Evolutionary conservation across 1,140 invertebrate genomes (phyloP), one percentile per base, ranked within the genome.

Genomic region (Melipona quadrifasciata): DNA sequence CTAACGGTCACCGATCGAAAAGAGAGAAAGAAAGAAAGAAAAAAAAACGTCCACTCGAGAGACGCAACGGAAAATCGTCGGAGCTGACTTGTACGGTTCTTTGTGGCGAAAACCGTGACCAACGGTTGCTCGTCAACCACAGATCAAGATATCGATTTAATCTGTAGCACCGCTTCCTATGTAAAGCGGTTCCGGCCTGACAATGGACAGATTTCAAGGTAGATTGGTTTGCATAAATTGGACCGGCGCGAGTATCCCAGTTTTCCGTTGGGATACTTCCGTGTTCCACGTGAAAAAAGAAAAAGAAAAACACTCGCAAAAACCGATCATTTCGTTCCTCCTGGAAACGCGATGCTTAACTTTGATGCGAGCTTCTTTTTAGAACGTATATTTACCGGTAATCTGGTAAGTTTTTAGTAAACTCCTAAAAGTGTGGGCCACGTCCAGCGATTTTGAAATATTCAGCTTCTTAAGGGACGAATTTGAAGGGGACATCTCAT

Each of bases 181-280:
- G 89, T 83, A 79, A 89, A 89, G 58, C 73, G 80, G 75, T 74
- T 67, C 55, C n/a, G 21, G 47, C 19, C 27, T 67, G 34, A 82
- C 82, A 87, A 86, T 82, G 87, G 88, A 84, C 90, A 90, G 91
- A 92, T 92, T 82, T 71, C 65, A 85, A 90, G 90, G 80, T 90
- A 91, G 90, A 92, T 90, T 87, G 86, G 84, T 82, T 88, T 89
- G 87, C 88, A 89, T 89, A 89, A 74, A 86, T 88, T 80, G 68
- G 39, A 57, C 68, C 72, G 57, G 24, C 51, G 27, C 27, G 8
- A 81, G 83, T 79, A 77, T 70, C 70, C 65, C 70, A 64, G 19
- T 39, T 70, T 82, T 83, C 61, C 76, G 67, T 89, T 82, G 55
- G 51, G 39, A 58, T 31, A 31, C 65, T 88, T 75, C 82, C 61